Percentiles rank a stretch among this genome's conserved stretches.
These are phyloP conservation scores for Semicossyphus pulcher DNA, from an alignment of 2,113 vertebrate genomes.

Conservation along the genomic window DNA sequence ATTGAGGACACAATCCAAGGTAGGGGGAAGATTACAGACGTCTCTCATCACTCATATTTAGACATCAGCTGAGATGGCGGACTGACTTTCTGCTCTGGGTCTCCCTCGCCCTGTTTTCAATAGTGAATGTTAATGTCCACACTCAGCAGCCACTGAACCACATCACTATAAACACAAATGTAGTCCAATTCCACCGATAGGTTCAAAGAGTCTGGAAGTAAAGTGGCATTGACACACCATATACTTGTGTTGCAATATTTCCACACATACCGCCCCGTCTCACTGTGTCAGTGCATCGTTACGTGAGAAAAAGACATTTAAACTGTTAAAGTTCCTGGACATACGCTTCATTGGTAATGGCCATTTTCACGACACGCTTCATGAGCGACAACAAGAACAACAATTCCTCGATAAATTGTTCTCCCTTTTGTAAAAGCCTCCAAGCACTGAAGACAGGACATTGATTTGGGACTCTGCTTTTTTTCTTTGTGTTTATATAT, in stretches of 20 bases:
- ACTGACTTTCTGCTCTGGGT: conserved; percentile 1
- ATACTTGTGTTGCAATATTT: neutral
- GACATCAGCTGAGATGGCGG: neutral
- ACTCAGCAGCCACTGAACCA: neutral
- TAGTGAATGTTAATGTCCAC: neutral
- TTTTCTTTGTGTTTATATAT: too few species aligned
- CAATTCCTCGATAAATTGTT: too few species aligned
- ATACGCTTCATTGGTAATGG: too few species aligned
- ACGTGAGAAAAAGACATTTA: too few species aligned
- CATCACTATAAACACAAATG: neutral
- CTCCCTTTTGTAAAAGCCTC: too few species aligned
- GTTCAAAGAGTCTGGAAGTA: neutral
- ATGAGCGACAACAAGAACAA: too few species aligned
- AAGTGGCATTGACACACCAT: neutral
- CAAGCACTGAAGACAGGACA: too few species aligned
- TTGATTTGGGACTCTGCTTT: too few species aligned
- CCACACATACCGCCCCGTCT: neutral
- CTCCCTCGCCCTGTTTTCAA: neutral
- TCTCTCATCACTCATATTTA: conserved; percentile 38
- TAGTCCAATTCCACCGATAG: neutral
- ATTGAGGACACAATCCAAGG: conserved; percentile 24
- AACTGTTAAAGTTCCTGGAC: too few species aligned
- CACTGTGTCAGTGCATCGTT: too few species aligned
- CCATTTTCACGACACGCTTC: too few species aligned
- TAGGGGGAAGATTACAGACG: conserved; percentile 1